A percentile compares a stretch with the other conserved stretches of the same genome.
Evolutionary conservation across 2,113 vertebrate genomes (phyloP).

Genomic region (Gallinago undulata): DNA sequence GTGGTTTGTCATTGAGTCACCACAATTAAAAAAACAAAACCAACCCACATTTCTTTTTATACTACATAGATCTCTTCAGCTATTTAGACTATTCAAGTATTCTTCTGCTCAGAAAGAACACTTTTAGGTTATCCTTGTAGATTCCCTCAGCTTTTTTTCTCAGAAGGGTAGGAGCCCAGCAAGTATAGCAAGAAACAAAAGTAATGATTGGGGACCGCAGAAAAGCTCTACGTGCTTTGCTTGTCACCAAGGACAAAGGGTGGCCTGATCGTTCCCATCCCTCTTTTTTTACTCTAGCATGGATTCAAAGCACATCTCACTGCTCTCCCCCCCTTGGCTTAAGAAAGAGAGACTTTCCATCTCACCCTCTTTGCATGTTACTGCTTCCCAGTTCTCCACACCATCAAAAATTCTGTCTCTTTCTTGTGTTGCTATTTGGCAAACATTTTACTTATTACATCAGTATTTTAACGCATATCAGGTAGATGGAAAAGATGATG

Average conservation of each 20-base stretch:
- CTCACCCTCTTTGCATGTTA: not conserved
- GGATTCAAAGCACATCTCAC: accelerated
- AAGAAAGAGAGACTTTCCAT: accelerated
- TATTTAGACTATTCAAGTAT: not conserved
- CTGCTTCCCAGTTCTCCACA: not conserved
- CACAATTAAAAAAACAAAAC: not conserved
- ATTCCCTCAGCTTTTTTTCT: not conserved
- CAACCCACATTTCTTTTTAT: not conserved
- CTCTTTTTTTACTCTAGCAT: not conserved
- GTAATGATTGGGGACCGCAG: not conserved
- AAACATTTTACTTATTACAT: not conserved
- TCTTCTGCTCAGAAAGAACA: not conserved
- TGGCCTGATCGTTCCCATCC: not conserved
- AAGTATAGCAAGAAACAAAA: not conserved
- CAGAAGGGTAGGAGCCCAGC: not conserved
- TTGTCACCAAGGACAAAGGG: not conserved
- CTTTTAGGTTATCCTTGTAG: not conserved
- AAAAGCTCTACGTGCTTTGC: not conserved
- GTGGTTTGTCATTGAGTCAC: not conserved
- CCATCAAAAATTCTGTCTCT: not conserved
- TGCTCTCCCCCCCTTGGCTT: not conserved
- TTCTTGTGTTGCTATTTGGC: not conserved
- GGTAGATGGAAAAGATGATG: not conserved
- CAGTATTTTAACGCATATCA: not conserved
- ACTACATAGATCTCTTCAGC: not conserved